phyloP scores from a whole-genome alignment of 2,888 invertebrate species.

The Choreutis nemorana region DNA sequence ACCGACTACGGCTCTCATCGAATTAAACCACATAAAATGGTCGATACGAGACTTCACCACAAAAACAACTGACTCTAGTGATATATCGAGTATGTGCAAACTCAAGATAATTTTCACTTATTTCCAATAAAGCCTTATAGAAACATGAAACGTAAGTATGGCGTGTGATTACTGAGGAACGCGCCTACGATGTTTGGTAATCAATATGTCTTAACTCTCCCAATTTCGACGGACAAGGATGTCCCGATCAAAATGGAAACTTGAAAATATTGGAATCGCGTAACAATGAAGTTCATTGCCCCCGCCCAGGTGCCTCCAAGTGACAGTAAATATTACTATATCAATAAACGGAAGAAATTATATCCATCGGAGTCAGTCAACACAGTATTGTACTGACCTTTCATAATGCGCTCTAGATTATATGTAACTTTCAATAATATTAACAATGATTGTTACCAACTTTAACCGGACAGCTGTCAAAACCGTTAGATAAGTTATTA shows the following conservation, averaged over 20 bases:
- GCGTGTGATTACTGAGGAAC: constrained; percentile 16
- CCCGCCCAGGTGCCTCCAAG: constrained; percentile 51
- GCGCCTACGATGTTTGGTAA: constrained; percentile 18
- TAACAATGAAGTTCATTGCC: constrained; percentile 33
- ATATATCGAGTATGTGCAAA: constrained; percentile 25
- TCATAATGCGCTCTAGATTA: constrained; percentile 49
- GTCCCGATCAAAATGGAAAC: constrained; percentile 30
- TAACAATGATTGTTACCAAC: constrained; percentile 32
- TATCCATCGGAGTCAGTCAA: constrained; percentile 36
- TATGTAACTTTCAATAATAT: constrained; percentile 27
- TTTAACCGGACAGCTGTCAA: constrained; percentile 36
- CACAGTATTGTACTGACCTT: constrained; percentile 47
- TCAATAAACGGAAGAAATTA: constrained; percentile 55
- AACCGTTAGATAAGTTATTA: constrained; percentile 8
- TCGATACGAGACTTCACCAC: constrained; percentile 24
- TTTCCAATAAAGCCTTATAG: constrained; percentile 30
- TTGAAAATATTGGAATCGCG: constrained; percentile 18
- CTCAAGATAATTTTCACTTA: constrained; percentile 28
- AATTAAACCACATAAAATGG: constrained; percentile 57
- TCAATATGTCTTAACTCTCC: constrained; percentile 29
- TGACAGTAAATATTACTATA: constrained; percentile 48
- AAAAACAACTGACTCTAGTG: constrained; percentile 36
- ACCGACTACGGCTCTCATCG: constrained; percentile 40
- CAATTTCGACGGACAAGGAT: constrained; percentile 23
- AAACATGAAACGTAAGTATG: constrained; percentile 18